A percentile compares a stretch with the other conserved stretches of the same genome.
These are phyloP conservation scores for Champsocephalus esox DNA, from an alignment of 2,797 vertebrate species.

Conservation along the genomic window DNA sequence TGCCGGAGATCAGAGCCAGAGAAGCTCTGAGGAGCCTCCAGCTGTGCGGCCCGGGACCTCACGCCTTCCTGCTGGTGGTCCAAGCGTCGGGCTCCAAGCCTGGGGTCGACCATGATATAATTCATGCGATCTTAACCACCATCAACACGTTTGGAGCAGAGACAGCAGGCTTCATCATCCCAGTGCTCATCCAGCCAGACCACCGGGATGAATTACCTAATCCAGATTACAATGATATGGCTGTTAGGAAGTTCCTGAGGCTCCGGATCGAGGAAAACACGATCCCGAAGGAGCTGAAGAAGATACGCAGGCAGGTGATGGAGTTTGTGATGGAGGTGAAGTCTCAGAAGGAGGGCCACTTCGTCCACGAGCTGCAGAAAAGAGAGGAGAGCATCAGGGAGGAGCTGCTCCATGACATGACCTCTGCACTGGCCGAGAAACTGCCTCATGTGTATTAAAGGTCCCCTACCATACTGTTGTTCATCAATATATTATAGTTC, in stretches of 20 bases:
- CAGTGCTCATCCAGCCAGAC: conserved; percentile 68
- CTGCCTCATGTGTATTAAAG: conserved; percentile 29
- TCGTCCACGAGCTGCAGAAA: conserved; percentile 78
- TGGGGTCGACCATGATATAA: conserved; percentile 19
- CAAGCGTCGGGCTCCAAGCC: conserved; percentile 42
- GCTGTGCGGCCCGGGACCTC: conserved; percentile 75
- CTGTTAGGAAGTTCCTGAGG: conserved; percentile 61
- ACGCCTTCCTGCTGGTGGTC: conserved; percentile 75
- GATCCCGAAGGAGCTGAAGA: conserved; percentile 33
- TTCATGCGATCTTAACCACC: conserved; percentile 32
- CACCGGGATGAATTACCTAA: conserved; percentile 14
- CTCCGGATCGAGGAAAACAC: conserved; percentile 69
- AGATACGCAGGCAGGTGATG: conserved; percentile 48
- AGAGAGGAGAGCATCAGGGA: conserved; percentile 70
- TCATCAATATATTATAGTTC: too few relatives aligned
- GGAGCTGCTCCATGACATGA: conserved; percentile 77
- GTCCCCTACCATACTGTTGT: too few relatives aligned
- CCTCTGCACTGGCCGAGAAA: conserved; percentile 60
- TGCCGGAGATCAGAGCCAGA: conserved; percentile 48
- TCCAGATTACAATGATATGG: conserved; percentile 40
- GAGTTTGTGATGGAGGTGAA: conserved; percentile 65
- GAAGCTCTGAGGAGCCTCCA: conserved; percentile 80
- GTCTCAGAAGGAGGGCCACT: conserved; percentile 65
- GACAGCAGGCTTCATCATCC: conserved; percentile 57
- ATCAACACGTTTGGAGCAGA: conserved; percentile 67